Evolutionary conservation across 2,888 invertebrate species (phyloP), one percentile per base, ranked within the genome.

Genomic region (Molanna angustata): DNA sequence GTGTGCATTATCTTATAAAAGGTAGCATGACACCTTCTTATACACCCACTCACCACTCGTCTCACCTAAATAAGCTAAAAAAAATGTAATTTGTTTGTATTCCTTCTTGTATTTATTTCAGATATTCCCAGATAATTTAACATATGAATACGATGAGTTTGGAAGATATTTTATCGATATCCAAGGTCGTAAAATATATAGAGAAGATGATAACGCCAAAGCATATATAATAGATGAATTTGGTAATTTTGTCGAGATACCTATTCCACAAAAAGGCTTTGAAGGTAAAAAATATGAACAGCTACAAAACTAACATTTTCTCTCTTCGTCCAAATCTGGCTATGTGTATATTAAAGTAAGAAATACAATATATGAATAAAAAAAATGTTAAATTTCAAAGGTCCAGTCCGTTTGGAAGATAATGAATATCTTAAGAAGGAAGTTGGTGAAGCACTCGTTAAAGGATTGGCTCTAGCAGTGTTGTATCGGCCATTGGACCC

Each of bases 161-260:
- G 76, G 76, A 11, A 69, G 75, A 14, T 76, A 74, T 61, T 75
- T 71, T 56, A 65, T 73, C 19, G 66, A 75, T 58, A 61, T 61
- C 1, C 64, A 69, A 45, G 74, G 73, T n/a, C 73, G 71, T 63
- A 69, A 68, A 61, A 69, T 76, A 58, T 76, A 76, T 61, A 65
- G 69, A 16, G 76, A 76, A 16, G 60, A 59, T 47, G 75, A 73
- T 62, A 52, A 69, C 35, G 42, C 61, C 1, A 76, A 74, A 65
- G 76, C 76, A 61, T 76, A 74, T 58, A 74, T 76, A 66, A 70
- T 70, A 57, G 76, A 76, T 64, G 76, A 71, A 1, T 66, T 76
- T 52, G 76, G 76, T 37, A 76, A 76, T 60, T 63, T 76, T n/a
- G 74, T 76, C 1, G 70, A 48, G 31, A 31, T 40, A 74, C 44